Base-by-base conservation (phyloP, 2,797 vertebrate species). In the Anniella stebbinsi region DNA sequence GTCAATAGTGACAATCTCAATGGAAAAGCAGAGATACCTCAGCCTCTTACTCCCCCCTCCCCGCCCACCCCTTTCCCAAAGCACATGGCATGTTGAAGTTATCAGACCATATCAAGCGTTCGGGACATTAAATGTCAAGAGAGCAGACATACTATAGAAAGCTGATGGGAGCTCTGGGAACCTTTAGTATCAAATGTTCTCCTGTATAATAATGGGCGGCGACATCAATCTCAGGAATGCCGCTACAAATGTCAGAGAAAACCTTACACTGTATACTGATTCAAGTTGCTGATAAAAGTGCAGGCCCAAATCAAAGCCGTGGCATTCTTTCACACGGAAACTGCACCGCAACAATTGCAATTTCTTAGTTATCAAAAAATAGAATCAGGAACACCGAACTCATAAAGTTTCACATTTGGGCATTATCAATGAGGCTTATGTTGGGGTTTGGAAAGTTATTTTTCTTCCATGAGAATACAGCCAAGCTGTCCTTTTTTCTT, bases 301-400 rank as follows among this genome's bases (percentile, higher is more conserved):
- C 89, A 93, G 88, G 90, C 95, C 93, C 93, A 95, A 96, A 97
- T 95, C 92, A 96, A 96, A 96, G 93, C n/a, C 63, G 91, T 54
- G 73, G 85, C 87, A 88, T 95, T 96, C 93, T 90, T 91, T 92
- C 92, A 92, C 88, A 92, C 85, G 93, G 94, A 96, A 96, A 95
- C 84, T 41, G 92, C 87, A 88, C 91, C 93, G 90, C 69, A 92
- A 95, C 95, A 96, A 96, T 91, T 89, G 88, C 90, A 95, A 92
- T 95, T 94, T 94, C 93, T 94, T 91, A 91, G 90, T 95, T 96
- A 96, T 96, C 90, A 96, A 95, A 97, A 97, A 95, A 92, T 92
- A 95, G 91, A 95, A 96, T 96, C 95, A 94, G 93, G 93, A 93
- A 80, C 89, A 93, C n/a, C 63, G 88, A 89, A 93, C 92, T 97